Evolutionary conservation across 2,113 vertebrate species (phyloP).

Genomic region (Urocynchramus pylzowi): DNA sequence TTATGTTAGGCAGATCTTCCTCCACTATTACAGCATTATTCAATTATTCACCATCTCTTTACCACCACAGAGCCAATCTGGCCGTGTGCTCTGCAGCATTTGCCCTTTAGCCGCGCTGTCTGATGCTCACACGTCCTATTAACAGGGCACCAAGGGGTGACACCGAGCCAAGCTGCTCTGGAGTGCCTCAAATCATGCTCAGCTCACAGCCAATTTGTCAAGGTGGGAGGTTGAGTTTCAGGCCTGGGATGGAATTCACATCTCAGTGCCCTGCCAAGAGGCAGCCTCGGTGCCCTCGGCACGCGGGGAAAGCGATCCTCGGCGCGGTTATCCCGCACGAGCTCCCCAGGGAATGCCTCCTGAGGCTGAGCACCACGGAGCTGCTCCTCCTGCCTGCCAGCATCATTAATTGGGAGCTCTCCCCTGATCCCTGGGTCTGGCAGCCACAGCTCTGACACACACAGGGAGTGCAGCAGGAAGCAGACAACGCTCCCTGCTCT

Average conservation of each 20-base stretch:
- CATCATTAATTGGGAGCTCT: not conserved
- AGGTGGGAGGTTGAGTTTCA: constrained; percentile 15
- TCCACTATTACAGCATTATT: not conserved
- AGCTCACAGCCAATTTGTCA: constrained; percentile 14
- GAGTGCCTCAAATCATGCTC: not conserved
- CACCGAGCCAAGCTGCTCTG: not conserved
- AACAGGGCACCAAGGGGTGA: constrained; percentile 1
- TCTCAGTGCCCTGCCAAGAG: not conserved
- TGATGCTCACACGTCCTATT: not conserved
- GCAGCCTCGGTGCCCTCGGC: not conserved
- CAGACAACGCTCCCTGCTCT: not conserved
- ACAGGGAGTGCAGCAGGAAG: rapidly evolving
- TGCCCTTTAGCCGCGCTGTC: not conserved
- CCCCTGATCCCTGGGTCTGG: not conserved
- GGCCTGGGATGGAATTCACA: not conserved
- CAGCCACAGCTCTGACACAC: not conserved
- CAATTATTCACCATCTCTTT: constrained; percentile 54
- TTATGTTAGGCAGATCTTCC: constrained; percentile 31
- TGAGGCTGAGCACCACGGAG: not conserved
- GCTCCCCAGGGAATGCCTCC: not conserved
- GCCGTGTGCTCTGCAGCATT: not conserved
- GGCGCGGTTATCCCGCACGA: rapidly evolving
- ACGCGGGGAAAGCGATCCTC: not conserved
- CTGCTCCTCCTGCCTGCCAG: not conserved
- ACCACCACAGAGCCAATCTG: not conserved